These are phyloP conservation scores for Lepidonotus clava DNA, from an alignment of 2,888 invertebrate genomes.

Conservation along the genomic window DNA sequence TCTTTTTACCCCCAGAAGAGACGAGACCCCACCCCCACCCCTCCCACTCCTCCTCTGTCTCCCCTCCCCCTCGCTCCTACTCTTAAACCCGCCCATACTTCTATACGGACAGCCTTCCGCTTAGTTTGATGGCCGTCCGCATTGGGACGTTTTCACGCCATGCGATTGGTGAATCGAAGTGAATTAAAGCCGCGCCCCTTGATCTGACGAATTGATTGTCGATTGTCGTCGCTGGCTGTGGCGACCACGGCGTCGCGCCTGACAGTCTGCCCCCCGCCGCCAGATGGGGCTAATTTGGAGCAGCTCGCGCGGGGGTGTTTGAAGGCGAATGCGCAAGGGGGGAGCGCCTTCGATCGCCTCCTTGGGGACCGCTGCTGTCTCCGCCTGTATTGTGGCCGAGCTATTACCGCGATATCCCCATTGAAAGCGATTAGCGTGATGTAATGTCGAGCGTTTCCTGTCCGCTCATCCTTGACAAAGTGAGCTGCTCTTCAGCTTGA, in stretches of 20 bases:
- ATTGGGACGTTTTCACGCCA: neutral
- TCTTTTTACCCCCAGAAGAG: too few relatives aligned
- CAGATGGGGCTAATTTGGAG: neutral
- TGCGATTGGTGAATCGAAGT: neutral
- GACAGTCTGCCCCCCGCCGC: neutral
- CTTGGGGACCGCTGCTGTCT: neutral
- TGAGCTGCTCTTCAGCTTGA: neutral
- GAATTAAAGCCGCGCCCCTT: conserved; percentile 33
- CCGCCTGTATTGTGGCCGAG: neutral
- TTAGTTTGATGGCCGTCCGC: neutral
- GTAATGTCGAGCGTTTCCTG: neutral
- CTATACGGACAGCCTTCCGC: neutral
- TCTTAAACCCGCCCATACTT: neutral
- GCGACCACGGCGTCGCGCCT: neutral
- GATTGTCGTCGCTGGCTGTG: neutral
- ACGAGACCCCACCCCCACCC: neutral
- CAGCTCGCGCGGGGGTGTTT: neutral
- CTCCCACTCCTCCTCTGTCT: neutral
- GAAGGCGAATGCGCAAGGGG: neutral
- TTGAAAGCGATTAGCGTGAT: neutral
- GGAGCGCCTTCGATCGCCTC: neutral
- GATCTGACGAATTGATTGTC: conserved; percentile 26
- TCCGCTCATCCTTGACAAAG: neutral
- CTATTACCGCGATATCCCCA: neutral
- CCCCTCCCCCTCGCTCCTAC: neutral